These are phyloP conservation scores for Trimorus sp. DNA, from an alignment of 2,888 invertebrate genomes.

Conservation along the genomic window DNA sequence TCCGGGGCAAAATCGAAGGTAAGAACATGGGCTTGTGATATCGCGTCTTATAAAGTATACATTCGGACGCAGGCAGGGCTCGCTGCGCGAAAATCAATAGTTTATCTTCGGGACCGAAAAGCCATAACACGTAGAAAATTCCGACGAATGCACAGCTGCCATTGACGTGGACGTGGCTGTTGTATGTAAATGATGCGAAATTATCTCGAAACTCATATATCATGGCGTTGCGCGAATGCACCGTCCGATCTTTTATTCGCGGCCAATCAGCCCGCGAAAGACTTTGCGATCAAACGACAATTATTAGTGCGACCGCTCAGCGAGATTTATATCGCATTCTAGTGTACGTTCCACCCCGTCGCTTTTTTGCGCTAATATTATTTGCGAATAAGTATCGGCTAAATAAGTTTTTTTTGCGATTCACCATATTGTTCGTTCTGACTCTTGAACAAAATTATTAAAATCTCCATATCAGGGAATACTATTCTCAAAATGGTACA, in stretches of 20 bases:
- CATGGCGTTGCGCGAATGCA: slow-evolving; percentile 21
- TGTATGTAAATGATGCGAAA: slow-evolving; percentile 58
- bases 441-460: too few species aligned
- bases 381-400: too few species aligned
- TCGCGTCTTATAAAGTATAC: slow-evolving; percentile 50
- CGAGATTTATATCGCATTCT: too few species aligned
- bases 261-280: slow-evolving; percentile 4
- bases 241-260: slow-evolving; percentile 8
- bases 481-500: too few species aligned
- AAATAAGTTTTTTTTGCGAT: too few species aligned
- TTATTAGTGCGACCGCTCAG: not conserved
- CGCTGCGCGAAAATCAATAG: slow-evolving; percentile 57
- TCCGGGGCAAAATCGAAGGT: slow-evolving; percentile 37
- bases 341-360: too few species aligned
- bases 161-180: slow-evolving; percentile 52
- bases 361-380: too few species aligned
- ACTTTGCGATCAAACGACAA: slow-evolving; percentile 1
- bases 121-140: slow-evolving; percentile 51
- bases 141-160: slow-evolving; percentile 56
- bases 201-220: slow-evolving; percentile 51
- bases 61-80: slow-evolving; percentile 35
- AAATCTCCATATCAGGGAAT: too few species aligned
- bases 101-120: slow-evolving; percentile 49
- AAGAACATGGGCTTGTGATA: slow-evolving; percentile 53
- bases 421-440: too few species aligned